phyloP scores from a whole-genome alignment of 1,140 invertebrate genomes.

The Melitaea cinxia region DNA sequence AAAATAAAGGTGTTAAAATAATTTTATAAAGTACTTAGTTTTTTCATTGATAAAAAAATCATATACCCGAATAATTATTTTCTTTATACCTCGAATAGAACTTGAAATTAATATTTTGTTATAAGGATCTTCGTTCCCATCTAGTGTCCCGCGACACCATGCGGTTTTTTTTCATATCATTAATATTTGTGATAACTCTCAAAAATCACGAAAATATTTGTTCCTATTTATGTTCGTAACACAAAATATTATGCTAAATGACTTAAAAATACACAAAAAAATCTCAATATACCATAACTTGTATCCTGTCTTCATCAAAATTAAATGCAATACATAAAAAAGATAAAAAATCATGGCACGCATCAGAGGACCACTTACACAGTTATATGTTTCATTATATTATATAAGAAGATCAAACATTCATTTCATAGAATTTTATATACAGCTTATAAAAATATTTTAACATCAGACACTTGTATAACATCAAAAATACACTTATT shows the following conservation, averaged over 20 bases:
- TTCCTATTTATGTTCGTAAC: slow-evolving; percentile 6
- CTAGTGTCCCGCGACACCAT: too few species aligned
- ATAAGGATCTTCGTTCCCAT: too few species aligned
- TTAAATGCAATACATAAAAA: background rate
- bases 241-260: slow-evolving; percentile 1
- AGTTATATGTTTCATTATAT: background rate
- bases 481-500: slow-evolving; percentile 72
- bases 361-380: background rate
- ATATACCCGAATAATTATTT: too few species aligned
- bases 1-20: too few species aligned
- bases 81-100: too few species aligned
- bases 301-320: background rate
- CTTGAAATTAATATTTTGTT: too few species aligned
- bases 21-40: too few species aligned
- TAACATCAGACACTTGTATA: slow-evolving; percentile 68
- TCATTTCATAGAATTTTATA: slow-evolving; percentile 37
- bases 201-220: background rate
- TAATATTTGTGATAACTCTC: background rate
- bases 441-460: slow-evolving; percentile 75
- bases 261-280: slow-evolving; percentile 2
- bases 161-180: too few species aligned
- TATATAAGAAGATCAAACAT: slow-evolving; percentile 13
- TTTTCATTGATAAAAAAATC: too few species aligned
- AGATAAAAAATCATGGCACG: background rate
- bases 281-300: background rate